Evolutionary conservation across 1,140 invertebrate genomes (phyloP), one percentile per base, ranked within the genome.

Genomic region (Patella vulgata): DNA sequence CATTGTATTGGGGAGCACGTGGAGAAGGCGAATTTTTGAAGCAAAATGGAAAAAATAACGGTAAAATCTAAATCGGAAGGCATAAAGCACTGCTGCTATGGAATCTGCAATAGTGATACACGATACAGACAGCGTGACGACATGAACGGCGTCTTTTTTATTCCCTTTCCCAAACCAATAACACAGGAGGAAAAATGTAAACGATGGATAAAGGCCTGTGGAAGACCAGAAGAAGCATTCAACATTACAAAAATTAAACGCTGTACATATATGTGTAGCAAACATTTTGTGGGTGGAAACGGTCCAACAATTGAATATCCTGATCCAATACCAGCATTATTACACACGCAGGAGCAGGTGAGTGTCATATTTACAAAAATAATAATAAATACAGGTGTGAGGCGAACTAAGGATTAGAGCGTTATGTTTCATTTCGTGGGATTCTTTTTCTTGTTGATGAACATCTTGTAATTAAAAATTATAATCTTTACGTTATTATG

Each of bases 161-260:
- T 70, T n/a, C 48, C 44, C 14, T 70, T 70, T 63, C 68, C 68
- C 14, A 70, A 70, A 46, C 59, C 68, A 14, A 56, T 50, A 30
- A 48, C 19, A 19, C 27, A 63, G 14, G 27, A 27, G 30, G 43
- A 14, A 25, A 63, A 68, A 36, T 71, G 60, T 47, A 14, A 58
- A 19, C 48, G 47, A 30, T 70, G 68, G 65, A 23, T 68, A 21
- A 21, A 8, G 19, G 55, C 64, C n/a, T 70, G 64, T 58, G 59
- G 65, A 30, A 19, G 68, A 43, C 3, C 19, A 5, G 27, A 5
- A 19, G 51, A 59, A 27, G 19, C 46, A 19, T 70, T 70, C 30
- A 55, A 46, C 8, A 23, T 55, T 4, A 39, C 33, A 19, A 70
- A 63, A 1, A 31, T 70, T 4, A 70, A 44, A 36, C 52, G 58